Conservation (phyloP, 2,888 invertebrate genomes). For the Salticus scenicus region DNA sequence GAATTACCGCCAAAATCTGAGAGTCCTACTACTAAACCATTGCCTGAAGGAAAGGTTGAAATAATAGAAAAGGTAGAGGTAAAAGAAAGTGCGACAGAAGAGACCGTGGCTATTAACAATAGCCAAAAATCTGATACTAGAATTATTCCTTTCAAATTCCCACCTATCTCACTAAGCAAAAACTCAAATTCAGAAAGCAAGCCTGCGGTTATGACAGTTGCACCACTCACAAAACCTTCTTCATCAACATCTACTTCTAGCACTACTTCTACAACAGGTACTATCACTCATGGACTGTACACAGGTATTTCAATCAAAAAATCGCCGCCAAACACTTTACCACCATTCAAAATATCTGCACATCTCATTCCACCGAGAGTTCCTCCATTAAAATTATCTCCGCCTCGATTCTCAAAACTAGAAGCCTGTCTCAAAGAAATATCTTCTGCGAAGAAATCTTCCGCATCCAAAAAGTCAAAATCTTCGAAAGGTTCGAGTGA, state of each 20-base stretch:
- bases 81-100: not conserved
- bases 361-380: constrained; percentile 54
- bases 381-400: constrained; percentile 54
- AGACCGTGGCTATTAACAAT: not conserved
- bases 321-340: constrained; percentile 54
- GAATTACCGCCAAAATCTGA: not conserved
- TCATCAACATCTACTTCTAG: constrained; percentile 42
- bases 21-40: not conserved
- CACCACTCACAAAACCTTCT: constrained; percentile 56
- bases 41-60: not conserved
- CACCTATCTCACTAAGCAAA: constrained; percentile 34
- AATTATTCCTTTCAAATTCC: constrained; percentile 38
- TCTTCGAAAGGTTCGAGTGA: constrained; percentile 39
- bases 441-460: constrained; percentile 41
- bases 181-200: constrained; percentile 42
- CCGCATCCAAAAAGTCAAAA: constrained; percentile 41
- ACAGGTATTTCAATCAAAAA: constrained; percentile 58
- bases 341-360: constrained; percentile 50
- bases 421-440: constrained; percentile 40
- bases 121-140: constrained; percentile 52
- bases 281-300: constrained; percentile 50
- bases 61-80: not conserved
- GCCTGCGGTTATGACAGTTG: constrained; percentile 61
- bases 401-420: constrained; percentile 46
- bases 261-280: constrained; percentile 44